A percentile compares a stretch with the other conserved stretches of the same genome.
These are phyloP conservation scores for Andrena cerasifolii DNA, from an alignment of 1,140 invertebrate species.

Conservation along the genomic window DNA sequence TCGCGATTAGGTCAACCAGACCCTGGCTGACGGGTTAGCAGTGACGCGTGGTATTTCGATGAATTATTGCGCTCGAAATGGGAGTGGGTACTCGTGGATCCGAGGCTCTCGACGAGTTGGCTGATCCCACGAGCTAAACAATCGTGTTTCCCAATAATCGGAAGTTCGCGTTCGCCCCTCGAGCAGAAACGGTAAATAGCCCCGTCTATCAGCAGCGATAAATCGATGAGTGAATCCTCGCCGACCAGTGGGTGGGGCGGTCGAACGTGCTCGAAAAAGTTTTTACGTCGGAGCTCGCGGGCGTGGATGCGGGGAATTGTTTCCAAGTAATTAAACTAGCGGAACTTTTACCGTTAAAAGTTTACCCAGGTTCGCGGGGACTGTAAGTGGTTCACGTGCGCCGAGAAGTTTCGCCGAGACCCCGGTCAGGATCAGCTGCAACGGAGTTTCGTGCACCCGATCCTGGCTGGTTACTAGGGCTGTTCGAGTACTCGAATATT, in stretches of 20 bases:
- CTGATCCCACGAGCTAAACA: no score
- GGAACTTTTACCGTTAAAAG: slow-evolving; percentile 80
- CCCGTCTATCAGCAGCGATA: no score
- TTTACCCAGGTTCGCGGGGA: slow-evolving; percentile 51
- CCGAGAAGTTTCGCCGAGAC: slow-evolving; percentile 65
- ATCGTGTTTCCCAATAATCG: no score
- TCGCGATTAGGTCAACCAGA: slow-evolving; percentile 33
- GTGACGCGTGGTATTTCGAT: background rate
- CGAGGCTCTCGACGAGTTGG: no score
- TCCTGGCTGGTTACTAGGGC: background rate
- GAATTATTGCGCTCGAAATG: background rate
- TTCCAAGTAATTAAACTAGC: slow-evolving; percentile 82
- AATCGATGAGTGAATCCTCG: slow-evolving; percentile 33
- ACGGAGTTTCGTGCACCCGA: background rate
- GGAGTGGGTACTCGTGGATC: no score
- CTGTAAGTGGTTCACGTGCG: slow-evolving; percentile 68
- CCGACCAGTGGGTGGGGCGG: background rate
- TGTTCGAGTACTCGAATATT: no score
- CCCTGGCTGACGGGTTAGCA: background rate
- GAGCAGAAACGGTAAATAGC: no score
- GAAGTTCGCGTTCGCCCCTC: no score
- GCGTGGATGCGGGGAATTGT: slow-evolving; percentile 72
- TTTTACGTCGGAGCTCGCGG: slow-evolving; percentile 7
- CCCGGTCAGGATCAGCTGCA: slow-evolving; percentile 59
- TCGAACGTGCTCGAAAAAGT: slow-evolving; percentile 10